phyloP scores from a whole-genome alignment of 2,888 invertebrate species.

The Scaptomyza cyrtandrae region DNA sequence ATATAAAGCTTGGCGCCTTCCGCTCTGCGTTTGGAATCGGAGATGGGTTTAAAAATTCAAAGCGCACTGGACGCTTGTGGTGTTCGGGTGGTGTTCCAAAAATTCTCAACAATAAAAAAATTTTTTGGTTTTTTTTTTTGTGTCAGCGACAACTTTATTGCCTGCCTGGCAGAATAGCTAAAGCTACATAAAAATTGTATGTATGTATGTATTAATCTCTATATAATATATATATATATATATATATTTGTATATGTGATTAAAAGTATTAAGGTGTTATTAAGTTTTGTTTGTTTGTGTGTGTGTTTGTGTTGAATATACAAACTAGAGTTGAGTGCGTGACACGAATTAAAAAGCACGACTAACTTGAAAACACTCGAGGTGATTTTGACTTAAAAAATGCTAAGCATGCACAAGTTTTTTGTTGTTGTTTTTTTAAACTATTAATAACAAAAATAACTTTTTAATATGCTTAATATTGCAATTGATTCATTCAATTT shows the following conservation, averaged over 20 bases:
- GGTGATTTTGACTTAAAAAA: too few species aligned
- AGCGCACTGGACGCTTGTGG: slow-evolving; percentile 41
- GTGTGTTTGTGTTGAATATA: slow-evolving; percentile 33
- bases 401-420: too few species aligned
- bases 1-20: slow-evolving; percentile 21
- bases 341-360: background rate
- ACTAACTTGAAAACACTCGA: background rate
- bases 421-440: too few species aligned
- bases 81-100: slow-evolving; percentile 33
- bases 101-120: background rate
- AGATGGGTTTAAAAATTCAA: slow-evolving; percentile 21
- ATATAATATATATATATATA: slow-evolving; percentile 15
- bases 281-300: slow-evolving; percentile 1
- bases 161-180: slow-evolving; percentile 63
- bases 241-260: slow-evolving; percentile 25
- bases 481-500: too few species aligned
- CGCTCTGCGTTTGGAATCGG: slow-evolving; percentile 8
- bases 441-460: too few species aligned
- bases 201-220: slow-evolving; percentile 39
- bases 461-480: too few species aligned
- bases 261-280: slow-evolving; percentile 1
- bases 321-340: slow-evolving; percentile 41
- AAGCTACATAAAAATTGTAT: slow-evolving; percentile 68
- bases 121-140: slow-evolving; percentile 16
- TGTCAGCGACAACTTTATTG: slow-evolving; percentile 68